Base-by-base conservation (phyloP, 92 coral and sea anemone species). In the Parazoanthus darwini region DNA sequence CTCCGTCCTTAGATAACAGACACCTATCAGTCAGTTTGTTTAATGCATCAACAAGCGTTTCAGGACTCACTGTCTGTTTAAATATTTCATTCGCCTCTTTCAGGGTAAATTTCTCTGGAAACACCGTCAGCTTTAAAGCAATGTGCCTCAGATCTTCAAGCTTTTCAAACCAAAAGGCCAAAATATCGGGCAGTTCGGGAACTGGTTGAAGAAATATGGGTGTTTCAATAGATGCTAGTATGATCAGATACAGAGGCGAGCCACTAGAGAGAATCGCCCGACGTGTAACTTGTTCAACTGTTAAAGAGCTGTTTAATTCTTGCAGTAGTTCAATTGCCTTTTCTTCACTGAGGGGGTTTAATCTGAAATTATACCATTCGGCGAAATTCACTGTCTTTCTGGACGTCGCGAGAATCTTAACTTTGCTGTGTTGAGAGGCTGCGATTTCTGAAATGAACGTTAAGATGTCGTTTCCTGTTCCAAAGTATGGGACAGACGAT, bases 341-440 rank as follows among this genome's bases (percentile, higher is more conserved):
- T 20, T 44, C 16, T 78, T 8, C 20, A 1, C 8, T 44, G 37
- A 78, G 81, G 29, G 63, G 63, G 0, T 20, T 1, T 22, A 78
- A 63, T 2, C 16, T 18, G 4, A n/a, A 78, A 14, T 44, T 43
- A 48, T 3, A 5, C 58, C 81, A 76, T 39, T 43, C 3, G 35
- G 81, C 13, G 3, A 9, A 78, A 5, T 43, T n/a, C 4, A 78
- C 59, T 44, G 20, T 25, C 56, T 48, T 44, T 43, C 81, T 78
- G 37, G 81, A 78, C 58, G 81, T 78, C 58, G 81, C 81, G 59
- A 78, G 59, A 44, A 78, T 78, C 20, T 46, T 78, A 78, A 78
- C 81, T 22, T 78, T 78, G 20, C 8, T 5, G 4, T 44, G 0
- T 7, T 78, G 33, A 44, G 56, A 46, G 15, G 8, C 56, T 43